Evolutionary conservation across 2,113 vertebrate genomes (phyloP), one percentile per base, ranked within the genome.

Genomic region (Macaca mulatta): DNA sequence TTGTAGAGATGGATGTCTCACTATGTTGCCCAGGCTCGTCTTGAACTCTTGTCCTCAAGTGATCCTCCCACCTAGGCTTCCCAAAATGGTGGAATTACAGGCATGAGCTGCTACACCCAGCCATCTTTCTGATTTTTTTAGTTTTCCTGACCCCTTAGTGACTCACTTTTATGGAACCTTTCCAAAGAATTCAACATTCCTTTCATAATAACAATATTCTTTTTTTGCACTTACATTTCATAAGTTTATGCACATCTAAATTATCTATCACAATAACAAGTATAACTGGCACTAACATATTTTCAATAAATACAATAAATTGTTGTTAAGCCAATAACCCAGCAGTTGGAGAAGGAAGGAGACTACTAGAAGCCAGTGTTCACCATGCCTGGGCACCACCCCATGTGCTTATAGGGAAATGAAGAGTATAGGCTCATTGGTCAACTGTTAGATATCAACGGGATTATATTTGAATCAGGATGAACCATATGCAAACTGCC

Each of bases 181-280:
- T 80, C 50, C 61, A 92, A 94, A 89, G 74, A 95, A 61, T 69
- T 92, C 67, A 82, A 86, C 61, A 79, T 92, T 75, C 32, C 52
- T 55, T 80, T 89, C 79, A 82, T 52, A 85, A 67, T 81, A 89
- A 77, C 23, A 89, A 83, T 45, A 74, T 74, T 69, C 18, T 81
- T 61, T 25, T 67, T 59, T 80, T 52, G 23, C 8, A 93, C 23
- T 80, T 38, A 50, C 1, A 6, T 87, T 59, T 94, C 50, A 72
- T 22, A 87, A 35, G 6, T 93, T 93, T 70, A 75, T 2, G 61
- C 8, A 92, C 72, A 59, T 61, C 86, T 94, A 70, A 61, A 88
- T 78, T 69, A 95, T 83, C 75, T 91, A 67, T 82, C 72, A 57
- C n/a, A 86, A 48, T 78, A 79, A 97, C 55, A 93, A 67, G 57